Base-by-base conservation (phyloP, 2,113 vertebrate genomes). In the Prunella fulvescens region DNA sequence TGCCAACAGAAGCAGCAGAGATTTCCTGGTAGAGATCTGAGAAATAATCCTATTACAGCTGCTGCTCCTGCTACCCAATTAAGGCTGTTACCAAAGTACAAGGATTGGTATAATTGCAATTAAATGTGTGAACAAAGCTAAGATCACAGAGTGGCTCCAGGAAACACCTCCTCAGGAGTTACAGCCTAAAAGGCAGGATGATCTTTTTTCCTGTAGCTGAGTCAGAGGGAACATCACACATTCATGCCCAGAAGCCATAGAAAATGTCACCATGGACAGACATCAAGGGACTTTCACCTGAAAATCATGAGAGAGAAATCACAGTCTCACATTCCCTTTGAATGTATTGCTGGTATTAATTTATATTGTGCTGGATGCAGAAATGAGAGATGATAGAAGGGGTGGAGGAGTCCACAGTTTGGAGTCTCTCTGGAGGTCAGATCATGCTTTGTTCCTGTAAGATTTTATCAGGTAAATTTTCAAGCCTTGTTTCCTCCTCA, bases 71-170 rank as follows among this genome's bases (percentile, higher is more conserved):
- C 28, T 91, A 65, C 45, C 35, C 54, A 94, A 91, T 96, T 94
- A 96, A 77, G 44, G 58, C 58, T 58, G 56, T 56, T 95, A 96
- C 86, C 58, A 56, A 61, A 74, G 62, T 42, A 87, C 86, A 79
- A 39, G 60, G 33, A 80, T 42, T 48, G 84, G 28, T 64, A 19
- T 66, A 89, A 94, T 61, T 95, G 62, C 17, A 92, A 91, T 73
- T 93, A 89, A 91, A 65, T 45, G 44, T 86, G 78, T 84, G 51
- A 96, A 70, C n/a, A 95, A 58, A 91, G 53, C 37, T 69, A 12
- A 94, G 45, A 69, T 62, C 67, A 60, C 22, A 44, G 51, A 13
- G 48, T 15, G 56, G 57, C 88, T 91, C 39, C 42, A 15, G 70
- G 80, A 62, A 90, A 90, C 62, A 77, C 51, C 82, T 69, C 64